These are phyloP conservation scores for Belgica antarctica DNA, from an alignment of 2,888 invertebrate species.

Conservation along the genomic window DNA sequence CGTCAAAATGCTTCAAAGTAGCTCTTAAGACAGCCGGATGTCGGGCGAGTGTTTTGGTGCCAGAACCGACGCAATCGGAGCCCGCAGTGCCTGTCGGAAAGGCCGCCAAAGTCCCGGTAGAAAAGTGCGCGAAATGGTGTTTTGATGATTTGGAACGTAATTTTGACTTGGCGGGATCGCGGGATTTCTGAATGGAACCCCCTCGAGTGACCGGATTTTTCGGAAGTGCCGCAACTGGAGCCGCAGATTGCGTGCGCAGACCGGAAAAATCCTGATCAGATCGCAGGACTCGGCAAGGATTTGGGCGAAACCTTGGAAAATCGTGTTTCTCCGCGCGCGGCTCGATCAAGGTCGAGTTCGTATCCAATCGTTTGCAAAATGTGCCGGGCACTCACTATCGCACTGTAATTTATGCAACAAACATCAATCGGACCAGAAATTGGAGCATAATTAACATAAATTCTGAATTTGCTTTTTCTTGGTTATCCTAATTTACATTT, in stretches of 20 bases:
- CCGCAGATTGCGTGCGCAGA: background rate
- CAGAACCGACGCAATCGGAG: background rate
- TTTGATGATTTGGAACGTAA: constrained; percentile 35
- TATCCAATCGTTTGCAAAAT: background rate
- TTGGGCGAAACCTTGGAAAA: background rate
- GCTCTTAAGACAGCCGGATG: background rate
- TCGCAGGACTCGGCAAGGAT: background rate
- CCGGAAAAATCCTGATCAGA: background rate
- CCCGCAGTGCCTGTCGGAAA: background rate
- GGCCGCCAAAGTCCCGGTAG: background rate
- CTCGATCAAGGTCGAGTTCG: background rate
- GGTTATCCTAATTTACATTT: background rate
- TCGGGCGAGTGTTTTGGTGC: background rate
- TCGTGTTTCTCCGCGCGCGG: background rate
- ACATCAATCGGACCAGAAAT: constrained; percentile 35
- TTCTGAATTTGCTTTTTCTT: constrained; percentile 27
- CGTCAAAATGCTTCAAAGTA: constrained; percentile 1
- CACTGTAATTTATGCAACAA: constrained; percentile 31
- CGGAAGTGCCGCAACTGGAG: background rate
- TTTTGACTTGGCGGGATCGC: constrained; percentile 18
- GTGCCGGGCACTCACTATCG: background rate
- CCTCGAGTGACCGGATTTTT: background rate
- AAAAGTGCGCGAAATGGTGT: constrained; percentile 14
- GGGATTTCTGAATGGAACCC: constrained; percentile 37
- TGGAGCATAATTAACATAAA: constrained; percentile 39